phyloP scores from a whole-genome alignment of 2,888 invertebrate species.

The Dryocosmus kuriphilus region DNA sequence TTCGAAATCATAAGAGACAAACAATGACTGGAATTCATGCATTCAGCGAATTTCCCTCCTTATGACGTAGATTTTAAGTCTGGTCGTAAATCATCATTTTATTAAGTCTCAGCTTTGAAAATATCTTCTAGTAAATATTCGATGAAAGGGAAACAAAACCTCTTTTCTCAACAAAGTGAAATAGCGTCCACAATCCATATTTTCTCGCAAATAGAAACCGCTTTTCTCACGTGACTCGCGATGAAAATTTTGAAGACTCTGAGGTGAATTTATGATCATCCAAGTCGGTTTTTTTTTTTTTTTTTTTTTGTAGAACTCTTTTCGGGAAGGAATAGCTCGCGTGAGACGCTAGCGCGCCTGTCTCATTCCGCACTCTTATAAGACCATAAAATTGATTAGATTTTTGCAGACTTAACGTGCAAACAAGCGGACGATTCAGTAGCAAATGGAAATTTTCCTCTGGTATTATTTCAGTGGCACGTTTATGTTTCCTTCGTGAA shows the following conservation, averaged over 20 bases:
- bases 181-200: not conserved
- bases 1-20: not conserved
- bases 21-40: not conserved
- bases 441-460: conserved; percentile 51
- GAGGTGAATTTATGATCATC: not conserved
- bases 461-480: not conserved
- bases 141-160: not conserved
- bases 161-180: not conserved
- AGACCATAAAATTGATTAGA: conserved; percentile 47
- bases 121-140: not conserved
- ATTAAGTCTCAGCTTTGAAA: not conserved
- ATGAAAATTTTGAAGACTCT: not conserved
- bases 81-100: not conserved
- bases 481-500: not conserved
- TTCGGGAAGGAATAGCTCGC: not conserved
- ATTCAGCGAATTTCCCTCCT: not conserved
- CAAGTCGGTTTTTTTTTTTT: not conserved
- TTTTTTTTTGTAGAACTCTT: too few relatives aligned
- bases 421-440: conserved; percentile 8
- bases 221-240: not conserved
- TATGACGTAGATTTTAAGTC: not conserved
- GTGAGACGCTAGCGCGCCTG: conserved; percentile 22
- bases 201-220: not conserved
- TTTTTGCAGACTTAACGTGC: conserved; percentile 42
- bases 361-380: conserved; percentile 35